phyloP scores from a whole-genome alignment of 2,888 invertebrate genomes.

The Bedellia somnulentella region DNA sequence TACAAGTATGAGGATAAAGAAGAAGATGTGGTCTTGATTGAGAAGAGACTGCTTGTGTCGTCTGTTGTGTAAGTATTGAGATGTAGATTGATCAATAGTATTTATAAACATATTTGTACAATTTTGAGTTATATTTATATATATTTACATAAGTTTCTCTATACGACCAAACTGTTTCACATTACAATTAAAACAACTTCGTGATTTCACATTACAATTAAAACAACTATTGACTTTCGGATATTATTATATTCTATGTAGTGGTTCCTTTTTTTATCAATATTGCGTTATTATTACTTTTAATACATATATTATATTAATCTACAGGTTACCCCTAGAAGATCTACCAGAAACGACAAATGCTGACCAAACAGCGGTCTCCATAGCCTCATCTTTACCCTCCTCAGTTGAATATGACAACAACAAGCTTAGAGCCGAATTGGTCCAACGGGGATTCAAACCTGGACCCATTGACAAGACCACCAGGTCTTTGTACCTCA shows the following conservation, averaged over 20 bases:
- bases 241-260: too few relatives aligned
- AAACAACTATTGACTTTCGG: too few relatives aligned
- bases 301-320: not conserved
- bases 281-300: too few relatives aligned
- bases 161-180: too few relatives aligned
- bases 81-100: too few relatives aligned
- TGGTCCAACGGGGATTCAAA: slow-evolving; percentile 66
- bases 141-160: too few relatives aligned
- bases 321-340: slow-evolving; percentile 33
- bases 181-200: too few relatives aligned
- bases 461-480: slow-evolving; percentile 81
- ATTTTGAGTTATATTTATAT: too few relatives aligned
- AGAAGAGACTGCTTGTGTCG: slow-evolving; percentile 61
- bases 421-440: slow-evolving; percentile 64
- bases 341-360: slow-evolving; percentile 20
- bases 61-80: slow-evolving; percentile 49
- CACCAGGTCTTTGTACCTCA: slow-evolving; percentile 77
- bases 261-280: too few relatives aligned
- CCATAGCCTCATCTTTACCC: slow-evolving; percentile 60
- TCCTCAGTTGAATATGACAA: slow-evolving; percentile 68
- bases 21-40: slow-evolving; percentile 70
- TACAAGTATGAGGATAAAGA: slow-evolving; percentile 75
- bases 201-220: too few relatives aligned
- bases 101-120: too few relatives aligned
- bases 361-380: slow-evolving; percentile 34